Percentiles rank a stretch among this genome's conserved stretches.
These are phyloP conservation scores for Calidris pygmaea DNA, from an alignment of 2,113 vertebrate species.

Conservation along the genomic window DNA sequence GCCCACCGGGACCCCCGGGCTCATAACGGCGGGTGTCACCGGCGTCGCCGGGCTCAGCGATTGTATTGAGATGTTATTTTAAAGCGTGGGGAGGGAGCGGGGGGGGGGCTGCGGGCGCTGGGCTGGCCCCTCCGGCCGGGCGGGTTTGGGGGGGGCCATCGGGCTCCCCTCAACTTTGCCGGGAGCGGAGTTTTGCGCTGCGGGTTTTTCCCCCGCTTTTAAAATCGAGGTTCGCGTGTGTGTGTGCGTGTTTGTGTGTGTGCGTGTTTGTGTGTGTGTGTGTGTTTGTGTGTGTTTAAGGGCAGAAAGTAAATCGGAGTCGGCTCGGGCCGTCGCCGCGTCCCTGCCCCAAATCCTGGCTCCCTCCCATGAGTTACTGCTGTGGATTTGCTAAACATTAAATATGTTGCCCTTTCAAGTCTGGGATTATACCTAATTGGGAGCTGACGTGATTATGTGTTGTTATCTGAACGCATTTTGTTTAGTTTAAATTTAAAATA, in stretches of 20 bases:
- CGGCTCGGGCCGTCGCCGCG: neutral
- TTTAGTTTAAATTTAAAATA: neutral
- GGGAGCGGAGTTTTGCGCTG: neutral
- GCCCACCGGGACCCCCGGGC: neutral
- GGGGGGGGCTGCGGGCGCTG: neutral
- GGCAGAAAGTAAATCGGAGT: neutral
- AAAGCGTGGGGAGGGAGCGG: too few species aligned
- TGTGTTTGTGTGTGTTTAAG: too few species aligned
- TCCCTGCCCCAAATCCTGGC: neutral
- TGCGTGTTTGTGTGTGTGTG: too few species aligned
- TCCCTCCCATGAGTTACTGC: neutral
- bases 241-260: too few species aligned
- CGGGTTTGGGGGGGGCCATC: neutral
- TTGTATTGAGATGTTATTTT: neutral
- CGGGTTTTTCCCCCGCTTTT: too few species aligned
- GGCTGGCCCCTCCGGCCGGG: too few species aligned
- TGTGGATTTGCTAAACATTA: too few species aligned
- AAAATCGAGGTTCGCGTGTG: neutral
- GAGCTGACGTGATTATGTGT: neutral
- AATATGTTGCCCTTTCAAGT: accelerated
- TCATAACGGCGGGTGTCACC: neutral
- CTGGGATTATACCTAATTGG: neutral
- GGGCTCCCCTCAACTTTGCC: neutral
- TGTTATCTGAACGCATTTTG: accelerated
- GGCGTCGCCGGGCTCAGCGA: accelerated